These are phyloP conservation scores for Ramazzottius varieornatus DNA, from an alignment of 2,888 invertebrate genomes.

Conservation along the genomic window DNA sequence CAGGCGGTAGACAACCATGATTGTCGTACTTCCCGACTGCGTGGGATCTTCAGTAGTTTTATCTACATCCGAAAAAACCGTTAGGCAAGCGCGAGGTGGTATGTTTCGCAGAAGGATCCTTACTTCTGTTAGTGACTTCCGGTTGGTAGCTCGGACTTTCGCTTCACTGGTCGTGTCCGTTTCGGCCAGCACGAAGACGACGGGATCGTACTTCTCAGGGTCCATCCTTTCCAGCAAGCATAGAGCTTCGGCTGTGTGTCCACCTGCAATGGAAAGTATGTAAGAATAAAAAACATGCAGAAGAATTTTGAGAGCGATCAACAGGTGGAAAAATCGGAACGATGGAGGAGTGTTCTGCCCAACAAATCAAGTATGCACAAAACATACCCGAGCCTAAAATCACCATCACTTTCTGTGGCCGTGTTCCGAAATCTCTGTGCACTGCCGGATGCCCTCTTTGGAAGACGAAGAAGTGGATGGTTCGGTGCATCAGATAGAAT, in stretches of 20 bases:
- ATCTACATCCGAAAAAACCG: no score
- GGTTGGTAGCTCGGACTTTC: neutral
- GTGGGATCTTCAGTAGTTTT: neutral
- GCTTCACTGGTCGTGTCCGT: neutral
- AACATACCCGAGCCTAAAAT: neutral
- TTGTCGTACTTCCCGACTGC: slow-evolving; percentile 58
- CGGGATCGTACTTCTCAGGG: neutral
- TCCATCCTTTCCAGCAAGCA: neutral
- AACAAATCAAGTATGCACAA: neutral
- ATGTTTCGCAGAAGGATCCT: no score
- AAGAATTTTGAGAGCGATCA: neutral
- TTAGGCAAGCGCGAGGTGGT: no score
- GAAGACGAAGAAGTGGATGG: neutral
- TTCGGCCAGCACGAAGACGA: neutral
- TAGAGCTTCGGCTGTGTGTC: neutral
- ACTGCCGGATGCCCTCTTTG: neutral
- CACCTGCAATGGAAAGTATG: no score
- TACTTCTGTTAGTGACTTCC: no score
- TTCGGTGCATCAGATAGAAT: neutral
- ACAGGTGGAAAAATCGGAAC: neutral
- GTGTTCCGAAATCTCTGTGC: neutral
- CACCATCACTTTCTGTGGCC: neutral
- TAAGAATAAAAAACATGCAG: no score
- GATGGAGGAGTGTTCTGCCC: neutral
- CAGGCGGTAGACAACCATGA: slow-evolving; percentile 48